phyloP scores from a whole-genome alignment of 2,888 invertebrate species.

The Poecilus cupreus region DNA sequence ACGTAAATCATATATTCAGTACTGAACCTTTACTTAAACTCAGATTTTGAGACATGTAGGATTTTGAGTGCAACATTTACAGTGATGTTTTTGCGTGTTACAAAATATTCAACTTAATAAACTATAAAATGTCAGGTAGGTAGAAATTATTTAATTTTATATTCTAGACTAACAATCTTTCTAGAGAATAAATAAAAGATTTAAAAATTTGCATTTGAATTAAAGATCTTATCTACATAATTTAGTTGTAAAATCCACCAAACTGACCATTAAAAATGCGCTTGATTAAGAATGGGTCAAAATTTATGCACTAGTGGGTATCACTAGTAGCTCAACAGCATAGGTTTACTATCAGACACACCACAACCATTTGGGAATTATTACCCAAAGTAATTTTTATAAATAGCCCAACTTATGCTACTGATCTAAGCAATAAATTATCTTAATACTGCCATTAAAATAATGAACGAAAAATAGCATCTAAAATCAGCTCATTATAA shows the following conservation, averaged over 20 bases:
- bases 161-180: constrained; percentile 6
- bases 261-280: constrained; percentile 12
- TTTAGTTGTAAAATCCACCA: constrained; percentile 27
- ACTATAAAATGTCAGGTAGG: neutral
- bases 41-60: no score
- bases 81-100: neutral
- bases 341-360: neutral
- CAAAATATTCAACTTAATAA: neutral
- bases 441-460: neutral
- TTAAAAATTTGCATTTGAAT: constrained; percentile 30
- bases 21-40: no score
- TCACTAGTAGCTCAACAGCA: neutral
- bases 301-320: constrained; percentile 11
- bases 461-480: neutral
- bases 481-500: neutral
- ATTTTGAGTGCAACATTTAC: no score
- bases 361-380: constrained; percentile 14
- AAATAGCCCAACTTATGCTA: constrained; percentile 7
- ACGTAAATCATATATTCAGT: no score
- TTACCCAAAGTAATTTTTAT: neutral
- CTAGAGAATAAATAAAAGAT: neutral
- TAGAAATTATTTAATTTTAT: constrained; percentile 12
- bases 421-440: constrained; percentile 11
- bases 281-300: constrained; percentile 2
- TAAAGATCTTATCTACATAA: constrained; percentile 25